Base-by-base conservation (phyloP, 1,140 invertebrate species). In the Cherax destructor region DNA sequence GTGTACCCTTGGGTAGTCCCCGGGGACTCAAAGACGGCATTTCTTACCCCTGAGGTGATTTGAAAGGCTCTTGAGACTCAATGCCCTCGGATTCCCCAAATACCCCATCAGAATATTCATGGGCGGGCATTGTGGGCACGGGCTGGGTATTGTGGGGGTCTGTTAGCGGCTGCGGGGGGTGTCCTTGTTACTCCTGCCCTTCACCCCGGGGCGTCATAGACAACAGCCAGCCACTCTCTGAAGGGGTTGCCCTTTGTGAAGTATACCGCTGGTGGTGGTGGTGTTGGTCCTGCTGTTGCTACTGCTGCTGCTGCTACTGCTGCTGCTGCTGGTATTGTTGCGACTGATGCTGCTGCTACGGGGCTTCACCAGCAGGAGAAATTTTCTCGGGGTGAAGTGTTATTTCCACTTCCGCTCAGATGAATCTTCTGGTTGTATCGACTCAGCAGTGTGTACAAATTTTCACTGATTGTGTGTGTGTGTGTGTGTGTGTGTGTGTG, bases 51-150 rank as follows among this genome's bases (percentile, higher is more conserved):
- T 76, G 83, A 86, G 83, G 83, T 76, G 83, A 76, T 86, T 86
- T 86, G 69, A 86, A 86, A 76, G 56, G 83, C 83, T 47, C 69
- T 76, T 18, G 11, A 76, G 72, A 76, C 69, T 76, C 83, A 76
- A 52, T 86, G 83, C 83, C 83, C 21, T 59, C 0, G 69, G 74
- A 83, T 89, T 83, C 65, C 78, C 87, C 78, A 81, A 89, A 83
- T 83, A 83, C 87, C 80, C 87, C 79, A 83, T 89, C 87, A 72
- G 87, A 89, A 89, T 89, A 89, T 89, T 89, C 87, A 89, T 89
- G 65, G 41, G 77, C 49, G 79, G 80, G 80, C 72, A 89, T 83
- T 88, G 77, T 88, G 86, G 86, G 86, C 86, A 88, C 86, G 86
- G 78, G 86, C 69, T 56, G 79, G 74, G 61, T 59, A 83, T 89